phyloP scores from a whole-genome alignment of 2,888 invertebrate species.

The Yponomeuta malinellus region DNA sequence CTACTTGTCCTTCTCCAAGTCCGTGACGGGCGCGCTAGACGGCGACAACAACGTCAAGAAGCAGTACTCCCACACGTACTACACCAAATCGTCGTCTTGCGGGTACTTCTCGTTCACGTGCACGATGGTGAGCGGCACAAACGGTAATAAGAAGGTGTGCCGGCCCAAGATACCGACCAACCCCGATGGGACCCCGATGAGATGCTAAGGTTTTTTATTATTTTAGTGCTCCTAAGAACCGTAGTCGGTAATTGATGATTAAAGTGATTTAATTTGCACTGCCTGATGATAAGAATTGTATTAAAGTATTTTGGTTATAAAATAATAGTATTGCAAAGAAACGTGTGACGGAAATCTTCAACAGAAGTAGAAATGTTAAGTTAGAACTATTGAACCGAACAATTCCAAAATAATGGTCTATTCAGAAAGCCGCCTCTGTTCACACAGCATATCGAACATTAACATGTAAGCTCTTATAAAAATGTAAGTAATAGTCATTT shows the following conservation, averaged over 20 bases:
- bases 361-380: neutral
- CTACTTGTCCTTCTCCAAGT: conserved; percentile 87
- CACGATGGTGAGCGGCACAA: conserved; percentile 84
- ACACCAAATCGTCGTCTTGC: conserved; percentile 90
- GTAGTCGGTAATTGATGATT: neutral
- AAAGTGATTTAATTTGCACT: neutral
- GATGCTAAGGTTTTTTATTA: conserved; percentile 45
- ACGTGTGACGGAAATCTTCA: neutral
- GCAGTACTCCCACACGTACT: conserved; percentile 86
- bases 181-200: conserved; percentile 83
- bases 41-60: conserved; percentile 79
- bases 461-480: neutral
- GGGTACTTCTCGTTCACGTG: conserved; percentile 92
- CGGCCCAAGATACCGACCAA: conserved; percentile 86
- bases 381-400: neutral
- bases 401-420: neutral
- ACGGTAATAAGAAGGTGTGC: conserved; percentile 87
- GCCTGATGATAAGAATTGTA: neutral
- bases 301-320: neutral
- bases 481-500: neutral
- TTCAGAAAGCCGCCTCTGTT: neutral
- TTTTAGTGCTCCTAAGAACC: neutral
- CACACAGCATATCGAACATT: neutral
- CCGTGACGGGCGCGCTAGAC: conserved; percentile 83
- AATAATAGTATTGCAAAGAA: neutral